phyloP scores from a whole-genome alignment of 2,113 vertebrate species.

The Ardeotis arabs region DNA sequence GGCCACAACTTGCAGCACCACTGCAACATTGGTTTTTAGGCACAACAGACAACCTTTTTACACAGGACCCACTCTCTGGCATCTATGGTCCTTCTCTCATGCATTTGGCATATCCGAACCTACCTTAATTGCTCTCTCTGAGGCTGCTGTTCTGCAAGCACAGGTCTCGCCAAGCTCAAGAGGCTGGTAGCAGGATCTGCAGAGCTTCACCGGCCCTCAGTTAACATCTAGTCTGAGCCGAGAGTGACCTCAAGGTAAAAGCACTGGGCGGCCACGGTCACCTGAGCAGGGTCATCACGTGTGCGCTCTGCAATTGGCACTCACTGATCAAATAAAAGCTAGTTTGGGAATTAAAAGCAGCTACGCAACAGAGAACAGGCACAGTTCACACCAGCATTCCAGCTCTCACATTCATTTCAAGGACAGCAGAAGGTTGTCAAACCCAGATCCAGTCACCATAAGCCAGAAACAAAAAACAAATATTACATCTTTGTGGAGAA shows the following conservation, averaged over 20 bases:
- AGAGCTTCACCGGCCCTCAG: not conserved
- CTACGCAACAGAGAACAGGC: not conserved
- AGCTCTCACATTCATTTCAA: not conserved
- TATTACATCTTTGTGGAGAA: not conserved
- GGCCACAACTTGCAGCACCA: rapidly evolving
- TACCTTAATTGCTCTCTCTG: not conserved
- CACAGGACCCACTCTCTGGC: not conserved
- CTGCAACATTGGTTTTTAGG: not conserved
- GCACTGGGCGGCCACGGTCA: not conserved
- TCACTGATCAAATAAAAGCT: not conserved
- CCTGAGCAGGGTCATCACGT: not conserved
- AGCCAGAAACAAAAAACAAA: not conserved
- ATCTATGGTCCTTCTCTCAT: not conserved
- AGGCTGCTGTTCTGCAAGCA: not conserved
- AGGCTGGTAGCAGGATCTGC: not conserved
- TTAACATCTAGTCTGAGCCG: slow-evolving; percentile 17
- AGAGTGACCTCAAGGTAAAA: slow-evolving; percentile 33
- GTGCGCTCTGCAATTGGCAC: not conserved
- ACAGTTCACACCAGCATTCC: not conserved
- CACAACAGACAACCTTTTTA: not conserved
- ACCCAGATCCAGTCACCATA: not conserved
- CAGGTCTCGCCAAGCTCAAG: not conserved
- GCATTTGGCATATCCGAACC: not conserved
- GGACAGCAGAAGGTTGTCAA: not conserved
- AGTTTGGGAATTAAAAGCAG: not conserved